A percentile compares a stretch with the other conserved stretches of the same genome.
These are phyloP conservation scores for Clarias magur DNA, from an alignment of 2,113 vertebrate genomes.

Conservation along the genomic window DNA sequence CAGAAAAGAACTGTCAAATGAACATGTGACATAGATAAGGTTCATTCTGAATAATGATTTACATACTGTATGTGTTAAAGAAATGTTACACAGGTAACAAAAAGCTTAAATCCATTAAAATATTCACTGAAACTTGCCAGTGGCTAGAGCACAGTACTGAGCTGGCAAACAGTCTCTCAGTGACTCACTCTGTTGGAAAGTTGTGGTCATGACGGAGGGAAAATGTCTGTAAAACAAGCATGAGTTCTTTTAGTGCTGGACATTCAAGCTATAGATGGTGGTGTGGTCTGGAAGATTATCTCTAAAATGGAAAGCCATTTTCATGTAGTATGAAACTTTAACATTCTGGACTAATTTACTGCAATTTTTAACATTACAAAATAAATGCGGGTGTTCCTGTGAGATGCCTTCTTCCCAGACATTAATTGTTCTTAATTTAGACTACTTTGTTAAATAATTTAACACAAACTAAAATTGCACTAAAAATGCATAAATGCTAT, in stretches of 20 bases:
- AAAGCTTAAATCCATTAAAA: not conserved
- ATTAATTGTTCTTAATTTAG: not conserved
- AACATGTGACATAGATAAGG: not conserved
- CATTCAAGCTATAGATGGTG: not conserved
- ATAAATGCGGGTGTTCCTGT: not conserved
- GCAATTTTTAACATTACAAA: not conserved
- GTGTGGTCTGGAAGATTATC: not conserved
- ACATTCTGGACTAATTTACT: not conserved
- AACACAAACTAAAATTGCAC: not conserved
- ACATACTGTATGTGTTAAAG: not conserved
- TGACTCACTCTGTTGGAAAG: slow-evolving; percentile 40
- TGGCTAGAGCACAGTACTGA: not conserved
- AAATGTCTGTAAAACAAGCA: slow-evolving; percentile 15
- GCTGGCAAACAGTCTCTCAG: slow-evolving; percentile 32
- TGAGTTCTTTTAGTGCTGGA: slow-evolving; percentile 24
- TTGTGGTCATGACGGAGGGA: slow-evolving; percentile 29
- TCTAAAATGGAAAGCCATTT: slow-evolving; percentile 2
- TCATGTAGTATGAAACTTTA: not conserved
- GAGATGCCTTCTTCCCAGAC: not conserved
- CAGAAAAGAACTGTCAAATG: not conserved
- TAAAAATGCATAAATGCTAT: not conserved
- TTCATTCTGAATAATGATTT: not conserved
- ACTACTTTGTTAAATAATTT: not conserved
- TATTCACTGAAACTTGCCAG: not conserved
- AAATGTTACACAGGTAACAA: not conserved